phyloP scores from a whole-genome alignment of 2,797 vertebrate genomes.

The Chromis chromis region DNA sequence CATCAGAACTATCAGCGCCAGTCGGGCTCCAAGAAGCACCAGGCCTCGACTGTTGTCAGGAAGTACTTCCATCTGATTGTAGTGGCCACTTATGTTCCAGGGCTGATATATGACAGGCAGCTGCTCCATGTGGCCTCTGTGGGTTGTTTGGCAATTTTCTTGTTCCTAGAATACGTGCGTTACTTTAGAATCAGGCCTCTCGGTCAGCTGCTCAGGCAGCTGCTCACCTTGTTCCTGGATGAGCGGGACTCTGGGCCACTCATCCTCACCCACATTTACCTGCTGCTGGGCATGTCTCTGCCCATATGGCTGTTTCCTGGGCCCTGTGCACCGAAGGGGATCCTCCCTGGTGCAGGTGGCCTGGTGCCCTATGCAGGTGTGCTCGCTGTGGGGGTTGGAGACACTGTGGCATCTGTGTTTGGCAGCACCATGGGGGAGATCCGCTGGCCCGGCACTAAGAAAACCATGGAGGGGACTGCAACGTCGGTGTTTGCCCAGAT shows the following conservation, averaged over 20 bases:
- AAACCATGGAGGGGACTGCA: conserved; percentile 96
- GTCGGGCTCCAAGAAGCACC: conserved; percentile 91
- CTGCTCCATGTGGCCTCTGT: conserved; percentile 92
- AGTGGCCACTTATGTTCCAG: conserved; percentile 93
- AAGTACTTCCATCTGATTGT: conserved; percentile 98
- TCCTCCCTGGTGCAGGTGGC: conserved; percentile 86
- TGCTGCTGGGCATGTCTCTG: conserved; percentile 95
- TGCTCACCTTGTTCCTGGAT: conserved; percentile 94
- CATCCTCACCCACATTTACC: conserved; percentile 95
- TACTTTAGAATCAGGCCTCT: conserved; percentile 94
- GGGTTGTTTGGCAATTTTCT: conserved; percentile 88
- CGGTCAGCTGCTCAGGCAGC: conserved; percentile 89
- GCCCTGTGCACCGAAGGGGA: conserved; percentile 89
- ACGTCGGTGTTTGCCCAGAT: conserved; percentile 96
- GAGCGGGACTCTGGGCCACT: conserved; percentile 96
- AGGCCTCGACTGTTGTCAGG: conserved; percentile 90
- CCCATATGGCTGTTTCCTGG: conserved; percentile 95
- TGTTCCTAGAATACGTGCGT: conserved; percentile 93
- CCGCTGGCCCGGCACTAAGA: conserved; percentile 96
- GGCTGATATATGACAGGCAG: conserved; percentile 91
- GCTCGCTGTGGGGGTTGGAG: conserved; percentile 94
- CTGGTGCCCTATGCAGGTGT: conserved; percentile 94
- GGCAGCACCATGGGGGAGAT: conserved; percentile 95
- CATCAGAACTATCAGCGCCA: conserved; percentile 91
- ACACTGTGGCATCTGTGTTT: conserved; percentile 93